phyloP scores from a whole-genome alignment of 2,888 invertebrate species.

The Drosophila subsilvestris region DNA sequence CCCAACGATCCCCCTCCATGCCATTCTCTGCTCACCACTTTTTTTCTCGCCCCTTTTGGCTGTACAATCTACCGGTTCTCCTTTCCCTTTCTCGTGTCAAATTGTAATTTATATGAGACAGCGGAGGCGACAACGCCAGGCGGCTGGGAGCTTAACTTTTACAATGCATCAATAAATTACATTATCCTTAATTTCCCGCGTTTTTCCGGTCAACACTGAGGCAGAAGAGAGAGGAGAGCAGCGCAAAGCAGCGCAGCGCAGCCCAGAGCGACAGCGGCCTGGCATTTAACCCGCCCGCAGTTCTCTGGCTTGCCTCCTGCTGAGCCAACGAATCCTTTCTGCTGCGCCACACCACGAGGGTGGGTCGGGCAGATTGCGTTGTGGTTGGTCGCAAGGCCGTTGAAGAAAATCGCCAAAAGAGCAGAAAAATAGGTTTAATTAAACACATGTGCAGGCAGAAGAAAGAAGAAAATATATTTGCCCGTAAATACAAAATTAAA shows the following conservation, averaged over 20 bases:
- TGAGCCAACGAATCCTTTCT: constrained; percentile 56
- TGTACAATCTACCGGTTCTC: constrained; percentile 4
- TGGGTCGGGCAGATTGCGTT: not conserved
- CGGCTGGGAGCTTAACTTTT: constrained; percentile 73
- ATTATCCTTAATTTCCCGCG: constrained; percentile 79
- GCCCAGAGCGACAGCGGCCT: constrained; percentile 31
- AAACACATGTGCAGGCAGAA: constrained; percentile 11
- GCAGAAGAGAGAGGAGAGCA: not conserved
- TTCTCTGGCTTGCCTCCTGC: constrained; percentile 40
- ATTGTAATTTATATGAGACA: constrained; percentile 74
- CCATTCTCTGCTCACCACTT: not conserved
- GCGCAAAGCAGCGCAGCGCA: not conserved
- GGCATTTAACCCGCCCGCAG: constrained; percentile 75
- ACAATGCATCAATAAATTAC: constrained; percentile 79
- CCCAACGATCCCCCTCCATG: constrained; percentile 12
- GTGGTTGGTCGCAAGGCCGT: not conserved
- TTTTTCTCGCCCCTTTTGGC: constrained; percentile 7
- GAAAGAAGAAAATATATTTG: not conserved
- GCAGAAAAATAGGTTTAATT: constrained; percentile 33
- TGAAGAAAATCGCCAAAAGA: constrained; percentile 23
- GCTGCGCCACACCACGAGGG: constrained; percentile 5
- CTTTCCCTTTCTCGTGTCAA: constrained; percentile 55
- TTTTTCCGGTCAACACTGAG: constrained; percentile 72
- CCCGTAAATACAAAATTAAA: not conserved
- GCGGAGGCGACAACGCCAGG: constrained; percentile 31